These are phyloP conservation scores for Agonopterix subpropinquella DNA, from an alignment of 2,888 invertebrate genomes.

Conservation along the genomic window DNA sequence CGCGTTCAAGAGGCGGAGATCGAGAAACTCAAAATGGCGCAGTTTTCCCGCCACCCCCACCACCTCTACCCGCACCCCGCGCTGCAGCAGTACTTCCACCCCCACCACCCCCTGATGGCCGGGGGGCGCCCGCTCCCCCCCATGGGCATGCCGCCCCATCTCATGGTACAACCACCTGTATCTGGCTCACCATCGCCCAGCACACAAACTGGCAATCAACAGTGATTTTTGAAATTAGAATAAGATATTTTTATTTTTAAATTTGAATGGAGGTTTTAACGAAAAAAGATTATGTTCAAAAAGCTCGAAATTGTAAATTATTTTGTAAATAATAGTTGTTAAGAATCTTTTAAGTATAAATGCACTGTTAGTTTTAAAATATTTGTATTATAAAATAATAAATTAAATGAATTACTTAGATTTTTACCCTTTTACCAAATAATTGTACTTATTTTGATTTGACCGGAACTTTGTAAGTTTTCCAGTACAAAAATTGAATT, in stretches of 20 bases:
- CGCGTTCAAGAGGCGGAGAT: constrained; percentile 98
- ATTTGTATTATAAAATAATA: constrained; percentile 7
- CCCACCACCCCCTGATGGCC: constrained; percentile 77
- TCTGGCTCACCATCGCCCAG: constrained; percentile 61
- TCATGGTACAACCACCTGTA: constrained; percentile 66
- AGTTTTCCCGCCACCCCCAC: constrained; percentile 77
- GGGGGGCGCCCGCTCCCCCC: constrained; percentile 62
- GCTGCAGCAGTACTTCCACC: constrained; percentile 78
- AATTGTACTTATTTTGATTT: constrained; percentile 16
- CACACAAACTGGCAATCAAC: constrained; percentile 43
- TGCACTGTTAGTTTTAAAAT: constrained; percentile 12
- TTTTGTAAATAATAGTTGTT: constrained; percentile 28
- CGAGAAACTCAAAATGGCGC: constrained; percentile 93
- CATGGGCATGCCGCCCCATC: constrained; percentile 64
- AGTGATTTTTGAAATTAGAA: constrained; percentile 20
- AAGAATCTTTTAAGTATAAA: constrained; percentile 6
- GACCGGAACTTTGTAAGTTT: constrained; percentile 7
- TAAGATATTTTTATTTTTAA: neutral
- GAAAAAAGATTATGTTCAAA: too few species aligned
- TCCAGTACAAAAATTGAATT: constrained; percentile 37
- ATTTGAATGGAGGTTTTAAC: too few species aligned
- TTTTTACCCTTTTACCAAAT: constrained; percentile 43
- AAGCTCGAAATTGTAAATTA: constrained; percentile 31
- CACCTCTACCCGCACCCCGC: constrained; percentile 75
- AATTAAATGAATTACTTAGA: constrained; percentile 25